Evolutionary conservation across 2,888 invertebrate species (phyloP), one percentile per base, ranked within the genome.

Genomic region (Scaptodrosophila latifasciaeformis): DNA sequence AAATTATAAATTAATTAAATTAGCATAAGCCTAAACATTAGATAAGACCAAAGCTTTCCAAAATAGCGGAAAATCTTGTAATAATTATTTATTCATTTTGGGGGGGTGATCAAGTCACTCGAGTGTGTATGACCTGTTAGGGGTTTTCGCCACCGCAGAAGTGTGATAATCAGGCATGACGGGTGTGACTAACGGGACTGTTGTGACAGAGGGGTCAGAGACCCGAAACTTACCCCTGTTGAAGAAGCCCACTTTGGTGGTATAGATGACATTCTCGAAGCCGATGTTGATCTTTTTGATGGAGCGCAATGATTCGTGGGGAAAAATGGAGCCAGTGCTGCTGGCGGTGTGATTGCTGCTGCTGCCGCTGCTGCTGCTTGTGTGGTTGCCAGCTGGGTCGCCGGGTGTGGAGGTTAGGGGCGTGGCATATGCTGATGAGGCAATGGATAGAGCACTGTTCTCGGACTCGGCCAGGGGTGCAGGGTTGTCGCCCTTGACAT

Each of bases 221-320:
- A n/a, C n/a, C n/a, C n/a, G n/a, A n/a, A 2, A 67, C 82, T 72
- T 49, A 86, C 86, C 82, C 67, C 75, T 77, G 54, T 70, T 81
- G 27, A 86, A 74, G 52, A 84, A 67, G 24, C 86, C 86, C 30
- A 77, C 66, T 48, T 70, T 82, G 3, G 61, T 70, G 49, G 72
- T 75, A 53, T 78, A 84, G 5, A 65, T 61, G 30, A 86, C 69
- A 64, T 86, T 82, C 6, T 84, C 74, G 60, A 85, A 86, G 19
- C 81, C 81, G 24, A 85, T 82, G 53, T 85, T 76, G 24, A 85
- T 57, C 49, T 72, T 76, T 51, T 84, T 82, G 47, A 75, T 69
- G 53, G 72, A 62, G 49, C 65, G 77, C 53, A 72, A 67, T 43
- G 82, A 70, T 49, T 84, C 82, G 46, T 72, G 64, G 2, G 75